These are phyloP conservation scores for Camelus bactrianus DNA, from an alignment of 2,113 vertebrate genomes.

Conservation along the genomic window DNA sequence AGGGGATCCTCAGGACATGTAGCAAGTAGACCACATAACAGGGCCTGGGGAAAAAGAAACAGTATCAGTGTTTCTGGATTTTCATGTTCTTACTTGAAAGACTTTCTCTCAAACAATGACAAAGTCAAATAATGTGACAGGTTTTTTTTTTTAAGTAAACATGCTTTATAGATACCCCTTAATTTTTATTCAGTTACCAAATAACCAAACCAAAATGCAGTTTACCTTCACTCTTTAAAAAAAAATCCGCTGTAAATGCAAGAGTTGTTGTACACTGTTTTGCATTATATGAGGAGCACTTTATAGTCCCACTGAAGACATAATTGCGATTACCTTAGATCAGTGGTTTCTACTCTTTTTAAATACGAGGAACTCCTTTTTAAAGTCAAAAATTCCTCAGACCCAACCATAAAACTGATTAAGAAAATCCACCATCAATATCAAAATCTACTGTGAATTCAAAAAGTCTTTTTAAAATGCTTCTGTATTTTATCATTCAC, in stretches of 20 bases:
- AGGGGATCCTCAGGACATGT: constrained; percentile 83
- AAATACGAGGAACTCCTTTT: neutral
- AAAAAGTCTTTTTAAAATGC: neutral
- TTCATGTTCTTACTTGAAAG: neutral
- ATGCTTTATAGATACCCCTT: neutral
- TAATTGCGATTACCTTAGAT: neutral
- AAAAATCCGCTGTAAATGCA: constrained; percentile 20
- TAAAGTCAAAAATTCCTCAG: neutral
- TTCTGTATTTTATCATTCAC: constrained; percentile 24
- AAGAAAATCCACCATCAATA: constrained; percentile 19
- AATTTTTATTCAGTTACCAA: neutral
- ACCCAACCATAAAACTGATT: neutral
- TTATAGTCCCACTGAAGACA: constrained; percentile 1
- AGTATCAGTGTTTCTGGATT: neutral
- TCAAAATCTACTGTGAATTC: neutral
- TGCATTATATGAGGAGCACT: neutral
- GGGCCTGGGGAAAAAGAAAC: constrained; percentile 67
- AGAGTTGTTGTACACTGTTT: neutral
- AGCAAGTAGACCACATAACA: constrained; percentile 84
- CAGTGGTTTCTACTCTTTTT: neutral
- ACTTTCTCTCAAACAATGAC: neutral
- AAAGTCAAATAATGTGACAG: constrained; percentile 23
- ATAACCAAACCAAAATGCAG: constrained; percentile 32
- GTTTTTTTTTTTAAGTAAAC: neutral
- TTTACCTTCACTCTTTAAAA: constrained; percentile 23